These are phyloP conservation scores for Napeogenes sylphis DNA, from an alignment of 2,888 invertebrate genomes.

Conservation along the genomic window DNA sequence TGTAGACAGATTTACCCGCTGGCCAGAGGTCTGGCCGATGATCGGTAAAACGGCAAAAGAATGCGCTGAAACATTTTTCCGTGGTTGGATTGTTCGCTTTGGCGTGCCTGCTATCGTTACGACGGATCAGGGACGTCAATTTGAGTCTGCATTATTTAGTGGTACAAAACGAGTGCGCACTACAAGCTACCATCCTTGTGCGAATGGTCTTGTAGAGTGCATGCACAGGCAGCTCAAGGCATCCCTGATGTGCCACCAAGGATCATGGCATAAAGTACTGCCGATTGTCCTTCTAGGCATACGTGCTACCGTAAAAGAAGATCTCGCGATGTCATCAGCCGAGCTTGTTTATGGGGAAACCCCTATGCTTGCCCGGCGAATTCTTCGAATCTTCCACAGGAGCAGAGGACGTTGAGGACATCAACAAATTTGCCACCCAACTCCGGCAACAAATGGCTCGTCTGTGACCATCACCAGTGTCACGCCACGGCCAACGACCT, in stretches of 20 bases:
- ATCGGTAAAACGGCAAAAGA: too few species aligned
- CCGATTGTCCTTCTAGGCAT: conserved; percentile 31
- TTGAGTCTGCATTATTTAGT: conserved; percentile 23
- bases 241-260: conserved; percentile 27
- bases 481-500: too few species aligned
- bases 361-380: conserved; percentile 22
- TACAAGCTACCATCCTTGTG: conserved; percentile 24
- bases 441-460: too few species aligned
- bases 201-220: conserved; percentile 13
- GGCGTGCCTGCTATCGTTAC: too few species aligned
- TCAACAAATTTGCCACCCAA: conserved; percentile 18
- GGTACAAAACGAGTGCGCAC: conserved; percentile 21
- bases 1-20: too few species aligned
- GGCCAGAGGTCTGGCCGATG: too few species aligned
- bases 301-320: conserved; percentile 29
- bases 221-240: conserved; percentile 34
- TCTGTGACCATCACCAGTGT: too few species aligned
- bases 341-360: conserved; percentile 29
- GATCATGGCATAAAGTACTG: conserved; percentile 21
- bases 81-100: too few species aligned
- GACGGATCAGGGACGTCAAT: too few species aligned
- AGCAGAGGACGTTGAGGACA: conserved; percentile 8
- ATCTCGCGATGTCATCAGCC: conserved; percentile 24
- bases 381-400: too few species aligned
- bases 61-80: too few species aligned